Conservation (phyloP, 2,797 vertebrate species). For the Sternotherus odoratus region DNA sequence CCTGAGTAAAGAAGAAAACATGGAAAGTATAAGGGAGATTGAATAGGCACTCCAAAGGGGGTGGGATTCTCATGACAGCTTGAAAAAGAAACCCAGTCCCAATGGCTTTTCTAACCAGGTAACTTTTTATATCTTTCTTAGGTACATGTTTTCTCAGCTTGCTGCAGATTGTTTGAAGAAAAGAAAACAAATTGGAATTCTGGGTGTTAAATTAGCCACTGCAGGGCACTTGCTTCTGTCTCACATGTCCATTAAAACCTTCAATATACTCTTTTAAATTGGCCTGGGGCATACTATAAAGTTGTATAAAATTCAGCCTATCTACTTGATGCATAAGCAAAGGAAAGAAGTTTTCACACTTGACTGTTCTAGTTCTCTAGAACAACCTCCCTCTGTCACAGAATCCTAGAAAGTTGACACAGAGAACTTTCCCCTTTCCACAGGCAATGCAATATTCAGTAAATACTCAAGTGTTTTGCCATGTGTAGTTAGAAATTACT, state of each 20-base stretch:
- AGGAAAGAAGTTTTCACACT: not conserved
- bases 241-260: slow-evolving; percentile 2
- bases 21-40: not conserved
- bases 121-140: not conserved
- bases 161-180: not conserved
- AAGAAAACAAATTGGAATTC: slow-evolving; percentile 3
- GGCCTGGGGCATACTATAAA: slow-evolving; percentile 16
- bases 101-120: not conserved
- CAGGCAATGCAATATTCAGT: not conserved
- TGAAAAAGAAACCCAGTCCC: slow-evolving; percentile 7
- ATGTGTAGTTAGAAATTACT: not conserved
- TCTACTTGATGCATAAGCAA: not conserved
- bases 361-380: not conserved
- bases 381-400: not conserved
- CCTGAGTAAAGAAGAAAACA: slow-evolving; percentile 42
- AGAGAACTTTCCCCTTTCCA: not conserved
- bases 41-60: slow-evolving; percentile 57
- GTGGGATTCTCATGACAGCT: not conserved
- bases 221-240: not conserved
- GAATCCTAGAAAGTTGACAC: not conserved
- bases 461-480: not conserved
- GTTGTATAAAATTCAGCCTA: not conserved
- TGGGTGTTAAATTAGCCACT: slow-evolving; percentile 42
- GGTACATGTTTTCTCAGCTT: not conserved
- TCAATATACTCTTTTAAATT: slow-evolving; percentile 46